Conservation (phyloP, 30 jellyfish, hydroid and myxozoan species). For the Turritopsis dohrnii region DNA sequence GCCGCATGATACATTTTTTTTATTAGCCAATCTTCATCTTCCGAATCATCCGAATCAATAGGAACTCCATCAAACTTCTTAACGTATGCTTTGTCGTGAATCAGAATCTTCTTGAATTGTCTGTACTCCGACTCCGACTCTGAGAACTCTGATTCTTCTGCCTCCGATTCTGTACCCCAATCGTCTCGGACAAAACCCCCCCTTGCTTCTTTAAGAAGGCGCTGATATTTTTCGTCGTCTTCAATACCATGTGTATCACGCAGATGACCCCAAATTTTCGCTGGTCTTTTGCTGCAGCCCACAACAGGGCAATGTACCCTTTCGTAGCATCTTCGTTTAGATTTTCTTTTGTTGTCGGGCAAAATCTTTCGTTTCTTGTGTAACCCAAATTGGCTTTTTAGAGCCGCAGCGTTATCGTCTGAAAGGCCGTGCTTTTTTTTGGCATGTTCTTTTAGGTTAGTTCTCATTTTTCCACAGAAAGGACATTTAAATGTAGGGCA, state of each 20-base stretch:
- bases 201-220: neutral
- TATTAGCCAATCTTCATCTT: slow-evolving; percentile 17
- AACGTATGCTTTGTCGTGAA: neutral
- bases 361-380: slow-evolving; percentile 10
- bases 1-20: neutral
- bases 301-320: neutral
- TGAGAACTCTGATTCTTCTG: slow-evolving; percentile 1
- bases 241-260: slow-evolving; percentile 15
- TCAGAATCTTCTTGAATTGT: slow-evolving; percentile 1
- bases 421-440: slow-evolving; percentile 7
- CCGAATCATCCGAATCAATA: slow-evolving; percentile 18
- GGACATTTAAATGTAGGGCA: slow-evolving; percentile 6
- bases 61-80: slow-evolving; percentile 13
- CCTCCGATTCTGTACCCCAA: neutral
- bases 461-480: slow-evolving; percentile 9
- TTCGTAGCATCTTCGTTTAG: slow-evolving; percentile 11
- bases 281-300: slow-evolving; percentile 9
- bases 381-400: slow-evolving; percentile 3
- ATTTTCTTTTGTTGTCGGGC: neutral
- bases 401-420: slow-evolving; percentile 7
- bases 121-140: slow-evolving; percentile 13
- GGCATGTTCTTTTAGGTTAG: slow-evolving; percentile 13
- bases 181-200: neutral
- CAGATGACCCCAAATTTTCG: neutral
- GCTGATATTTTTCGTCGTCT: slow-evolving; percentile 9